A percentile compares a stretch with the other conserved stretches of the same genome.
phyloP scores from a whole-genome alignment of 2,797 vertebrate genomes.

The Hydrolagus colliei region DNA sequence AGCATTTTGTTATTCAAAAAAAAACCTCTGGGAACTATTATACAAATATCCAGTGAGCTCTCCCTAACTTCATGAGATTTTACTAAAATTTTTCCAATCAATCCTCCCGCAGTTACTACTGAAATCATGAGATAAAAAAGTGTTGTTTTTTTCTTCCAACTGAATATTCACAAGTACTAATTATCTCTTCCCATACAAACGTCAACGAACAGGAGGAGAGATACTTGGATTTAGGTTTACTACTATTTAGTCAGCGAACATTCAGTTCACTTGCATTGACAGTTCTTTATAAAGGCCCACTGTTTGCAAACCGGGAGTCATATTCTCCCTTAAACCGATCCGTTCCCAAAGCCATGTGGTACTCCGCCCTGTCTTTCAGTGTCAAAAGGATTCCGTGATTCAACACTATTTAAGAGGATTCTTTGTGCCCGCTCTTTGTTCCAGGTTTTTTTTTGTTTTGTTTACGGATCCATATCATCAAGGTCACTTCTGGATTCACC shows the following conservation, averaged over 20 bases:
- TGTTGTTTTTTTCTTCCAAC: background rate
- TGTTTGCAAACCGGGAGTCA: constrained; percentile 16
- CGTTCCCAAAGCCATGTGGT: constrained; percentile 21
- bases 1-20: constrained; percentile 22
- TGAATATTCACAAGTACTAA: constrained; percentile 18
- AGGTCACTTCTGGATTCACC: constrained; percentile 93
- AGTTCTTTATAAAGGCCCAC: background rate
- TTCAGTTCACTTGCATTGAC: background rate
- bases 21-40: constrained; percentile 28
- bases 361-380: constrained; percentile 1
- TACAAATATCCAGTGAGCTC: constrained; percentile 15
- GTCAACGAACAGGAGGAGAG: constrained; percentile 18
- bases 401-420: constrained; percentile 12
- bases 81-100: constrained; percentile 24
- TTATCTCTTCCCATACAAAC: constrained; percentile 28
- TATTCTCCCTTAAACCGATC: background rate
- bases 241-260: background rate
- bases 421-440: background rate
- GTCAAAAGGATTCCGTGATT: background rate
- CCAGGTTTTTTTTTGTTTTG: background rate
- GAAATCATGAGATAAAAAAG: constrained; percentile 27
- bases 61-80: background rate
- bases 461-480: constrained; percentile 89
- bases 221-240: constrained; percentile 14
- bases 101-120: constrained; percentile 19